Conservation (phyloP, 2,113 vertebrate species). For the Spermophilus dauricus region DNA sequence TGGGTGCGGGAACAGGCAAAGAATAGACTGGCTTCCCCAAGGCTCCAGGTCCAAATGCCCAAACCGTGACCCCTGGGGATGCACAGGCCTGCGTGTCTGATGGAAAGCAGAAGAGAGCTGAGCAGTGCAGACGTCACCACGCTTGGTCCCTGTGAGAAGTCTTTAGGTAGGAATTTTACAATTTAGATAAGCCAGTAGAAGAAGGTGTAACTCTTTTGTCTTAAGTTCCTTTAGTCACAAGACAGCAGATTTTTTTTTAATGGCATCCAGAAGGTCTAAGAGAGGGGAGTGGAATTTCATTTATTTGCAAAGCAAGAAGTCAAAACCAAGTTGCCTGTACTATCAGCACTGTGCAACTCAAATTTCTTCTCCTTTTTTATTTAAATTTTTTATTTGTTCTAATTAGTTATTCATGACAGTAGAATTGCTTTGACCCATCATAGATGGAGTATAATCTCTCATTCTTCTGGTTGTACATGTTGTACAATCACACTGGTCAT, state of each 20-base stretch:
- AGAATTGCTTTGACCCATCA: too few relatives aligned
- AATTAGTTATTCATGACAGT: too few relatives aligned
- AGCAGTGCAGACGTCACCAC: rapidly evolving
- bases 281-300: neutral
- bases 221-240: neutral
- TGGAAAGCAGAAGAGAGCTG: neutral
- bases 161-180: neutral
- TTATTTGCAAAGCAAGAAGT: neutral
- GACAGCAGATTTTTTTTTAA: neutral
- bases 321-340: neutral
- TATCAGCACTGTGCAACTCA: neutral
- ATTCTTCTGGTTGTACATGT: too few relatives aligned
- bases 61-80: rapidly evolving
- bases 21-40: neutral
- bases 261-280: neutral
- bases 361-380: neutral
- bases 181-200: neutral
- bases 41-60: rapidly evolving
- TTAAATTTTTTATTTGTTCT: too few relatives aligned
- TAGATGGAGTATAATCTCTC: too few relatives aligned
- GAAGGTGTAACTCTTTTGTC: neutral
- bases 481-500: too few relatives aligned
- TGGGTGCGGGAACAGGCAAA: too few relatives aligned
- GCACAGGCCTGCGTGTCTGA: too few relatives aligned
- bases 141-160: neutral